These are phyloP conservation scores for Ochropleura leucogaster DNA, from an alignment of 2,888 invertebrate species.

Conservation along the genomic window DNA sequence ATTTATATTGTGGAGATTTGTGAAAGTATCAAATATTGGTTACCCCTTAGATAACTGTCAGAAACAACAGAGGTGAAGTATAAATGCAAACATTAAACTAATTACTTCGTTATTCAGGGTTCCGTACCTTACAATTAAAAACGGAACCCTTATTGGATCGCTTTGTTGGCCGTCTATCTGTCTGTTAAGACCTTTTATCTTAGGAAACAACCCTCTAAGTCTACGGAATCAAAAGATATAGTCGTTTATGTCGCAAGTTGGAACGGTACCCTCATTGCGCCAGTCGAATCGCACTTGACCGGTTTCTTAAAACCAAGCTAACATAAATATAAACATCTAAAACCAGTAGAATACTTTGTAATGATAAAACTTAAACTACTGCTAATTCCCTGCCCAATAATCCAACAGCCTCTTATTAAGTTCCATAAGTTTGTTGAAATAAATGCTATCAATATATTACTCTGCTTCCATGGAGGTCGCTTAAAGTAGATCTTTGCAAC, in stretches of 20 bases:
- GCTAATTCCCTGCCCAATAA: background rate
- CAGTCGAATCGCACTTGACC: no score
- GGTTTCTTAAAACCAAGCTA: background rate
- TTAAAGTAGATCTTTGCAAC: slow-evolving; percentile 24
- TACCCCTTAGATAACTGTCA: background rate
- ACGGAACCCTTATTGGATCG: no score
- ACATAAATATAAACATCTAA: background rate
- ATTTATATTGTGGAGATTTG: background rate
- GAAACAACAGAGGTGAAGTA: background rate
- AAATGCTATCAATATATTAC: slow-evolving; percentile 59
- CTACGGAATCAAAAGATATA: no score
- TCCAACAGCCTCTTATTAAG: slow-evolving; percentile 13
- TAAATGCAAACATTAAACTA: background rate
- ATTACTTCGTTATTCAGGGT: background rate
- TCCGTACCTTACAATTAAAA: no score
- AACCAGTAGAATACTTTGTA: background rate
- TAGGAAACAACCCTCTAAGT: no score
- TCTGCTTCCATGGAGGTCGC: slow-evolving; percentile 33
- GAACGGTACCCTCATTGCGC: no score
- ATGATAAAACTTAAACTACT: slow-evolving; percentile 13
- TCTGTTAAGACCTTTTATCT: no score
- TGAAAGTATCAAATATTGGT: background rate
- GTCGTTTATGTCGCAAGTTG: no score
- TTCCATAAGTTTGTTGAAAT: slow-evolving; percentile 55
- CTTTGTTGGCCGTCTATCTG: no score